phyloP scores from a whole-genome alignment of 2,113 vertebrate species.

The Forbesichthys papilliferus region DNA sequence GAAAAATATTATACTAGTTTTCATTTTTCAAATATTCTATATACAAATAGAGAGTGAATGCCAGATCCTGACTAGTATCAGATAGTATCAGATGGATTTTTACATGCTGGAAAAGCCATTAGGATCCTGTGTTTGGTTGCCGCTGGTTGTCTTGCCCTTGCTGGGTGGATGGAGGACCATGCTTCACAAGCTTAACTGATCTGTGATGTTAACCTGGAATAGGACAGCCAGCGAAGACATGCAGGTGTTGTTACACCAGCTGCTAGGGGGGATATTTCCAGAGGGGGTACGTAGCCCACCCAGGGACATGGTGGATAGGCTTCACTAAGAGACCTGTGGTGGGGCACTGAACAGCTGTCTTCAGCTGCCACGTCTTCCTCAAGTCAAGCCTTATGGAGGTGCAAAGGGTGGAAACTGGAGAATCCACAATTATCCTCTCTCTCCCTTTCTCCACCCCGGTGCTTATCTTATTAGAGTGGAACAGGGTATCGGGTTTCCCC shows the following conservation, averaged over 20 bases:
- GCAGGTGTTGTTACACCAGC: conserved; percentile 6
- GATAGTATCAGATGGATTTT: no score
- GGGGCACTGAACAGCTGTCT: conserved; percentile 34
- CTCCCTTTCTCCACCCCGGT: conserved; percentile 48
- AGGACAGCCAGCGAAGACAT: conserved; percentile 27
- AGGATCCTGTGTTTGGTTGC: no score
- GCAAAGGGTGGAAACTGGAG: conserved; percentile 55
- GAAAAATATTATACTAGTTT: no score
- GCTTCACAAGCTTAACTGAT: no score
- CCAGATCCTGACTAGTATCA: no score
- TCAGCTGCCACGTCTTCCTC: conserved; percentile 15
- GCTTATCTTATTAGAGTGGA: conserved; percentile 57
- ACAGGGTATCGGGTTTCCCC: conserved; percentile 53
- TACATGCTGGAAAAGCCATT: no score
- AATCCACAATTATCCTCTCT: conserved; percentile 54
- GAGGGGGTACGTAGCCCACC: conserved; percentile 18
- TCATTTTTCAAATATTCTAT: no score
- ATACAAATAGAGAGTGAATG: no score
- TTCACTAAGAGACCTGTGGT: conserved; percentile 27
- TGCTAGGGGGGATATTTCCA: background rate
- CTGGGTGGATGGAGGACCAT: no score
- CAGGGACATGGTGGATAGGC: conserved; percentile 26
- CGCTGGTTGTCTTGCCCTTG: no score
- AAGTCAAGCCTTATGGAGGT: conserved; percentile 35
- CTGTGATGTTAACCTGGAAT: conserved; percentile 23